phyloP scores from a whole-genome alignment of 2,888 invertebrate species.

The Drepanosiphum platanoidis region DNA sequence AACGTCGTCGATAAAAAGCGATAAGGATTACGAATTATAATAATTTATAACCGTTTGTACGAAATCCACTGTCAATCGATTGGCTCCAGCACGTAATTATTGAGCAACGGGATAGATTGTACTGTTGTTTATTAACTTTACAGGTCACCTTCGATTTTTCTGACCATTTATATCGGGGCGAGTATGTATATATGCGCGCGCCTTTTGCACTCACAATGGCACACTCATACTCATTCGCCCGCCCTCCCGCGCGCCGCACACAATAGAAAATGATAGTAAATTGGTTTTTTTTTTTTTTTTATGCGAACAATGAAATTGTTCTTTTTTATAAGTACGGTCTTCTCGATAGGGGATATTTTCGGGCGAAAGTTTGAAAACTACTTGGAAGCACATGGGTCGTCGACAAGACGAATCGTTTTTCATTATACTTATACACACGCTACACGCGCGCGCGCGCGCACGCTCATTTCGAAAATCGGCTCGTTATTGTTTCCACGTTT shows the following conservation, averaged over 20 bases:
- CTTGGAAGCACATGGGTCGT: not conserved
- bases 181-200: not conserved
- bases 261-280: not conserved
- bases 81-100: not conserved
- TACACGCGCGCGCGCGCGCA: no score
- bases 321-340: not conserved
- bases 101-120: not conserved
- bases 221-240: not conserved
- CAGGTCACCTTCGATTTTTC: not conserved
- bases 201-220: not conserved
- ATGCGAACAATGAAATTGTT: not conserved
- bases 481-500: not conserved
- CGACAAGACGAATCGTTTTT: slow-evolving; percentile 6
- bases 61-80: not conserved
- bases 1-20: not conserved
- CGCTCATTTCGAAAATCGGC: not conserved
- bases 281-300: no score
- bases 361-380: not conserved
- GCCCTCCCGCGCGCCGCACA: no score
- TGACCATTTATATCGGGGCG: not conserved
- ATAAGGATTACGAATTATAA: not conserved
- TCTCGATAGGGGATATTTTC: not conserved
- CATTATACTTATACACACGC: not conserved
- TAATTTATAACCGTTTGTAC: not conserved
- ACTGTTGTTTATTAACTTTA: not conserved